A percentile compares a stretch with the other conserved stretches of the same genome.
Evolutionary conservation across 35 echinoderm and acorn worm genomes (phyloP).

Genomic region (Ophioderma brevispina): DNA sequence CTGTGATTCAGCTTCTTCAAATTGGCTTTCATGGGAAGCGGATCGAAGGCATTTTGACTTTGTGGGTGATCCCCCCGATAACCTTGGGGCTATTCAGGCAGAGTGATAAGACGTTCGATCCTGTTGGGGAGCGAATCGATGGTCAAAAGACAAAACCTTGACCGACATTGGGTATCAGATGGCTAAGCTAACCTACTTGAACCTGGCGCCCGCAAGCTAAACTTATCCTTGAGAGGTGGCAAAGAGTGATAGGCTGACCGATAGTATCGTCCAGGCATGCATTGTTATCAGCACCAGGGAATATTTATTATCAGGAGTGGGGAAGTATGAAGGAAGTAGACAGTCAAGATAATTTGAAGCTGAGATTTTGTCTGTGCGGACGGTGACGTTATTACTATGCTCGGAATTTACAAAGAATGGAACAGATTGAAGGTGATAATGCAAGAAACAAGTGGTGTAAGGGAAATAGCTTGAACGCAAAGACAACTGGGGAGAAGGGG

Average conservation of each 20-base stretch:
- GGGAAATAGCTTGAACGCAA: conserved; percentile 36
- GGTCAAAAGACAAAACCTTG: neutral
- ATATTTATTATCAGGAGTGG: conserved; percentile 22
- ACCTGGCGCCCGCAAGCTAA: conserved; percentile 47
- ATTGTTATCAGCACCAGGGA: conserved; percentile 43
- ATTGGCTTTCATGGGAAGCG: conserved; percentile 29
- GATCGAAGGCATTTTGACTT: conserved; percentile 40
- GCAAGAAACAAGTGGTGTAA: conserved; percentile 16
- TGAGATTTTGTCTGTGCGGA: conserved; percentile 24
- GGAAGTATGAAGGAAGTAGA: conserved; percentile 22
- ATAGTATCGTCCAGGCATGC: conserved; percentile 32
- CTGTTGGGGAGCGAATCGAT: conserved; percentile 33
- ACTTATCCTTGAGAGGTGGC: conserved; percentile 24
- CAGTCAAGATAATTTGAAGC: conserved; percentile 29
- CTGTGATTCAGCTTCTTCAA: conserved; percentile 36
- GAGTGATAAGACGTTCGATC: conserved; percentile 16
- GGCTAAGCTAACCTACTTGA: conserved; percentile 22
- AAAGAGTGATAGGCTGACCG: neutral
- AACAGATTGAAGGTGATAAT: conserved; percentile 17
- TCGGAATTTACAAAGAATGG: conserved; percentile 26
- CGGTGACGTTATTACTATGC: conserved; percentile 42
- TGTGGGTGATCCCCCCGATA: conserved; percentile 34
- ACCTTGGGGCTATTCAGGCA: conserved; percentile 21
- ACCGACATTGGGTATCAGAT: conserved; percentile 24
- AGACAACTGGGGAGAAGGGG: conserved; percentile 23